Conservation (phyloP, 2,113 vertebrate genomes). For the Potamarius usumacintae region DNA sequence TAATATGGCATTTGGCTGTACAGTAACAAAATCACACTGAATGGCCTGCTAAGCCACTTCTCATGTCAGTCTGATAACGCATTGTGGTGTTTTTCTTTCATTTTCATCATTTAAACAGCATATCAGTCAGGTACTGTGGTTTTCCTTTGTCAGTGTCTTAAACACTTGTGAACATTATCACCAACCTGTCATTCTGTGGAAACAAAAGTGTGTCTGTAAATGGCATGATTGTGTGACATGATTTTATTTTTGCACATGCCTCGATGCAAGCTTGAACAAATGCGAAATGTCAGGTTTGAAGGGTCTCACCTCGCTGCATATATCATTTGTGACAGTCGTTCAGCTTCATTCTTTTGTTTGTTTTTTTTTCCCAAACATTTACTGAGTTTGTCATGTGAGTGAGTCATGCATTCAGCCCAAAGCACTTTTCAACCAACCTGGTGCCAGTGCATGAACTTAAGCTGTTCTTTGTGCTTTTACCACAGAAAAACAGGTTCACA, state of each 20-base stretch:
- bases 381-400: not conserved
- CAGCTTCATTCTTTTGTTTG: not conserved
- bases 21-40: not conserved
- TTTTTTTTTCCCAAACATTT: not conserved
- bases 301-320: not conserved
- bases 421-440: not conserved
- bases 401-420: slow-evolving; percentile 10
- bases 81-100: slow-evolving; percentile 4
- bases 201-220: slow-evolving; percentile 5
- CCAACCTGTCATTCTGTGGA: slow-evolving; percentile 5
- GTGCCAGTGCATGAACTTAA: not conserved
- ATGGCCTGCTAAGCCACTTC: not conserved
- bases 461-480: not conserved
- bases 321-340: not conserved
- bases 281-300: not conserved
- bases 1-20: not conserved
- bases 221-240: not conserved
- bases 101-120: not conserved
- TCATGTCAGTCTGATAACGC: not conserved
- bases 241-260: not conserved
- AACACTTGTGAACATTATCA: not conserved
- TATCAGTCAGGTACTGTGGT: not conserved
- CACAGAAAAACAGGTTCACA: not conserved
- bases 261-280: slow-evolving; percentile 21
- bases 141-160: not conserved